These are phyloP conservation scores for Drosophila gaucha DNA, from an alignment of 2,888 invertebrate species.

Conservation along the genomic window DNA sequence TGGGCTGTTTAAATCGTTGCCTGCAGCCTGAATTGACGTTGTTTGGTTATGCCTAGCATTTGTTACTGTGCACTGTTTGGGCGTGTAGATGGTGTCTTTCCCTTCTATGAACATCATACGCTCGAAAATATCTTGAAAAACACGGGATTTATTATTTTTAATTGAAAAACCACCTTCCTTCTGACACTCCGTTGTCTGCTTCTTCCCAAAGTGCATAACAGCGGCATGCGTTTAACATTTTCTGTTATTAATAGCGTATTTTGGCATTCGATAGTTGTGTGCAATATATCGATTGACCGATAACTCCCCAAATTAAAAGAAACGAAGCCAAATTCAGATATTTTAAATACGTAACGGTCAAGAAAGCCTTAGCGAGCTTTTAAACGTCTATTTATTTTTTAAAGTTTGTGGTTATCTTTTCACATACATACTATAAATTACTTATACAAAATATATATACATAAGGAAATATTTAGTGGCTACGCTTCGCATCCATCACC, in stretches of 20 bases:
- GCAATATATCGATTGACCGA: constrained; percentile 15
- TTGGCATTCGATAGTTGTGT: constrained; percentile 9
- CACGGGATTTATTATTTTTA: background rate
- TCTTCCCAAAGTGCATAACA: background rate
- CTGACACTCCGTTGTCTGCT: constrained; percentile 2
- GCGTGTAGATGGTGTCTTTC: background rate
- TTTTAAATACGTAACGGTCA: background rate
- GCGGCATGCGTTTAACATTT: background rate
- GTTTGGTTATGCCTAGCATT: constrained; percentile 1
- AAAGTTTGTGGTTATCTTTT: background rate
- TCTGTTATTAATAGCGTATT: constrained; percentile 1
- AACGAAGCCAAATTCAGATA: background rate
- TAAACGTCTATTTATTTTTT: no score
- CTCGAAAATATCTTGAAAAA: background rate
- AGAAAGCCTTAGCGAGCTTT: background rate
- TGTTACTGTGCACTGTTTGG: background rate
- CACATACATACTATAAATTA: background rate
- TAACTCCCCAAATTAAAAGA: background rate
- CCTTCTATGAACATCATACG: constrained; percentile 14
- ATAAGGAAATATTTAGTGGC: background rate
- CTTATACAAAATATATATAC: background rate
- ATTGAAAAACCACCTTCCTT: background rate
- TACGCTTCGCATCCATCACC: background rate
- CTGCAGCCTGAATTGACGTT: background rate
- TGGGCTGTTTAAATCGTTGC: background rate